Evolutionary conservation across 2,113 vertebrate genomes (phyloP), one percentile per base, ranked within the genome.

Genomic region (Gopherus evgoodei): DNA sequence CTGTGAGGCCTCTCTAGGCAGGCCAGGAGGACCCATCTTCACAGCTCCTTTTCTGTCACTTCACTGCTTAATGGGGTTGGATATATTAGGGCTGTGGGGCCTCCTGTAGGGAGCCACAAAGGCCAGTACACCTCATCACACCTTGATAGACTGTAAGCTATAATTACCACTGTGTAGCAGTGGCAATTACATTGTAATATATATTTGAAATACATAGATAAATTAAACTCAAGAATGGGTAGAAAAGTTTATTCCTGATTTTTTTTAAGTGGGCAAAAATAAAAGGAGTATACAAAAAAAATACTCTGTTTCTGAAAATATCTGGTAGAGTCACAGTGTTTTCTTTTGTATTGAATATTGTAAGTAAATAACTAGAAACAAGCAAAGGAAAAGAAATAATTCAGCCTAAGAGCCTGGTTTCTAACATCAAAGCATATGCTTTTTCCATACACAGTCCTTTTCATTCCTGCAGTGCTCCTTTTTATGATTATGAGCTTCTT

Each of bases 391-490:
- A 87, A 87, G 19, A 72, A 96, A 87, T 44, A 86, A 88, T 82
- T 94, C 57, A 82, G 90, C 54, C 84, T 81, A 62, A 87, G 84
- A 91, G 87, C 87, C 53, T 69, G 31, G 16, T 25, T 95, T 95
- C 53, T 96, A 90, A 93, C 93, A 92, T 52, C 11, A 75, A 91
- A 76, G 11, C 94, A 90, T 85, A 81, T 49, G 75, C 81, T 94
- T 90, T 91, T 95, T 86, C 75, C 91, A 42, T 9, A 84, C 42
- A 35, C 49, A 90, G 59, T 42, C 86, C 86, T 91, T 56, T 94
- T 95, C 90, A 96, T 93, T 96, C 87, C 92, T 95, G 90, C 79
- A 92, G 93, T 86, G 72, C 57, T 69, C 65, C 76, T 53, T 42
- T 75, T 54, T 57, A 80, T 42, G 79, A 93, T 95, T 87, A 86